Conservation (phyloP, 2,888 invertebrate genomes). For the Platycnemis pennipes region DNA sequence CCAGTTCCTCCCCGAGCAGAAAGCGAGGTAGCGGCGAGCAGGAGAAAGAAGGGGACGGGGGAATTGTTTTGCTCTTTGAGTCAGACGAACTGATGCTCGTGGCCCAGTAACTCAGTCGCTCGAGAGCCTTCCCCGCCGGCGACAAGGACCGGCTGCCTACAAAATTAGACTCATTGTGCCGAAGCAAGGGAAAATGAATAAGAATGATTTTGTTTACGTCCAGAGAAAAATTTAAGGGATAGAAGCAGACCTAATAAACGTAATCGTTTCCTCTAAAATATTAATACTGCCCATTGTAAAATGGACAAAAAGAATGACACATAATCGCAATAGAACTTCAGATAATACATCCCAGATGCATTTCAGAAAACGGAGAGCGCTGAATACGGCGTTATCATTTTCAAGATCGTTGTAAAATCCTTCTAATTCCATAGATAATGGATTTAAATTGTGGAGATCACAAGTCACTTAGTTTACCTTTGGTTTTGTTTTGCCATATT, state of each 20-base stretch:
- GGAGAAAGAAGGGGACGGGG: background rate
- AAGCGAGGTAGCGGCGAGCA: background rate
- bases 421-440: too few species aligned
- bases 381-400: too few species aligned
- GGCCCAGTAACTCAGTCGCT: background rate
- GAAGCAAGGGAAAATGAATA: background rate
- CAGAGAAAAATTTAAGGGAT: background rate
- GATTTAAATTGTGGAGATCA: too few species aligned
- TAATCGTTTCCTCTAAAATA: background rate
- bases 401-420: too few species aligned
- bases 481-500: too few species aligned
- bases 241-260: background rate
- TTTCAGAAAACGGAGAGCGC: too few species aligned
- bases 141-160: constrained; percentile 24
- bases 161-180: constrained; percentile 35
- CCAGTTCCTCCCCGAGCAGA: background rate
- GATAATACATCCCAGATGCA: too few species aligned
- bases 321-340: too few species aligned
- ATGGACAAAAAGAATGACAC: background rate
- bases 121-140: background rate
- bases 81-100: background rate
- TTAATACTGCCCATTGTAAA: background rate
- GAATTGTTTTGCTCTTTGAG: background rate
- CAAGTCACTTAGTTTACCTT: too few species aligned
- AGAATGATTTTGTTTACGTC: background rate